Percentiles rank a stretch among this genome's conserved stretches.
These are phyloP conservation scores for Kryphioiulus occultus DNA, from an alignment of 2,888 invertebrate species.

Conservation along the genomic window DNA sequence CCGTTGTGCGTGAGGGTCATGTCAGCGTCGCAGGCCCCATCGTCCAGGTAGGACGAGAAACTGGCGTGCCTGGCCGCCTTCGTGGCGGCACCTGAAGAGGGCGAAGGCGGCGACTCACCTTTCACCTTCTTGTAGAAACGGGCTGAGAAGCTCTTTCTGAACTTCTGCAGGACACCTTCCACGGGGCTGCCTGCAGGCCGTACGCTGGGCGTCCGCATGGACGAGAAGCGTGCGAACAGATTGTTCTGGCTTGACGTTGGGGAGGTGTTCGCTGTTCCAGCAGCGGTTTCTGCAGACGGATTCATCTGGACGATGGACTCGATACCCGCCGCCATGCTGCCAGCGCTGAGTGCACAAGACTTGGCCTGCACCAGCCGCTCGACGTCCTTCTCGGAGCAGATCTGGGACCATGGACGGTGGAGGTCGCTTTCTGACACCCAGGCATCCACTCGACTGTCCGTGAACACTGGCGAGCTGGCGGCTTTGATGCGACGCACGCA, in stretches of 20 bases:
- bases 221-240: constrained; percentile 52
- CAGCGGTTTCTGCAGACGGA: background rate
- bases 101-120: constrained; percentile 58
- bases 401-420: constrained; percentile 54
- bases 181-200: constrained; percentile 39
- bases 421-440: constrained; percentile 54
- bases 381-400: constrained; percentile 53
- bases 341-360: constrained; percentile 28
- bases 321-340: constrained; percentile 48
- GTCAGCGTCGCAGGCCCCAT: background rate
- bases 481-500: constrained; percentile 53
- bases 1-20: background rate
- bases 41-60: constrained; percentile 45
- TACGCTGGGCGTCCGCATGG: constrained; percentile 49
- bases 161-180: constrained; percentile 74
- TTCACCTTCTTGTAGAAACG: constrained; percentile 68
- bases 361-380: constrained; percentile 49
- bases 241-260: constrained; percentile 37
- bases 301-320: constrained; percentile 48
- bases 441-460: constrained; percentile 49
- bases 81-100: constrained; percentile 41
- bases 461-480: constrained; percentile 52
- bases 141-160: constrained; percentile 73
- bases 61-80: constrained; percentile 50
- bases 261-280: background rate